A percentile compares a stretch with the other conserved stretches of the same genome.
Evolutionary conservation across 2,113 vertebrate genomes (phyloP).

Genomic region (human (Homo sapiens)): GRCh38 chr5:19663501-19664000

Average conservation of each 20-base stretch:
- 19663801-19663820: not conserved
- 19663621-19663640: not conserved
- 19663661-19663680: not conserved
- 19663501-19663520: not conserved
- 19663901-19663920: not conserved
- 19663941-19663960: not conserved
- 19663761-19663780: not conserved
- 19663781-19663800: not conserved
- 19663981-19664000: fast-evolving
- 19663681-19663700: not conserved
- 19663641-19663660: not conserved
- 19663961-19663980: not conserved
- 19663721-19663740: not conserved
- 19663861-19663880: not conserved
- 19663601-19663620: not conserved
- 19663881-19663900: not conserved
- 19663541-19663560: not conserved
- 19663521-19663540: not conserved
- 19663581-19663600: not conserved
- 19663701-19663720: not conserved
- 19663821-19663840: not conserved
- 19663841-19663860: not conserved
- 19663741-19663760: not conserved
- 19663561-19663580: not conserved
- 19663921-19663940: not conserved